These are phyloP conservation scores for Ranitomeya imitator DNA, from an alignment of 2,113 vertebrate genomes.

Conservation along the genomic window DNA sequence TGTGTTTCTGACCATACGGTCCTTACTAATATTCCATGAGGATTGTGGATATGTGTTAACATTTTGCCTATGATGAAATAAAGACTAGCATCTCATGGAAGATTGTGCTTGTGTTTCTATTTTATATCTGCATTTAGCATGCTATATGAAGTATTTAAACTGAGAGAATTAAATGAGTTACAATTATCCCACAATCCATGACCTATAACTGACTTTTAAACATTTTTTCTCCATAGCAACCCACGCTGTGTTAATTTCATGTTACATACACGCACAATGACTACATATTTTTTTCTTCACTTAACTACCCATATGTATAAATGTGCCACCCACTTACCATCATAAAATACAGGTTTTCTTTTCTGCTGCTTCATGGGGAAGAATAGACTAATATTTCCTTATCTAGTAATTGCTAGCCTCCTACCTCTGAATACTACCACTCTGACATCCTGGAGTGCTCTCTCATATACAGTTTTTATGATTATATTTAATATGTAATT, in stretches of 20 bases:
- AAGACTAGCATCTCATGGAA: no score
- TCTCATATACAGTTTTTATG: conserved; percentile 28
- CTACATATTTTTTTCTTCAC: conserved; percentile 26
- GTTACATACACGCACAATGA: conserved; percentile 38
- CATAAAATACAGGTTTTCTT: conserved; percentile 34
- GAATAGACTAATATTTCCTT: conserved; percentile 53
- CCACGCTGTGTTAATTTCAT: conserved; percentile 24
- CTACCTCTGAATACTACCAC: conserved; percentile 30
- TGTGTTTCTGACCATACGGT: no score
- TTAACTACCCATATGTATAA: conserved; percentile 50
- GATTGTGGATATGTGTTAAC: no score
- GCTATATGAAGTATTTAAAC: not conserved
- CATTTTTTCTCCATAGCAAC: conserved; percentile 18
- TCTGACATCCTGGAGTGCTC: conserved; percentile 10
- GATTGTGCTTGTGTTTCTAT: no score
- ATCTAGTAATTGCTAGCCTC: conserved; percentile 54
- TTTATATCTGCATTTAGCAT: not conserved
- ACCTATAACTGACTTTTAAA: not conserved
- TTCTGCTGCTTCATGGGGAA: conserved; percentile 37
- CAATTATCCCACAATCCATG: not conserved
- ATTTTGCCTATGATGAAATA: no score
- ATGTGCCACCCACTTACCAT: conserved; percentile 40
- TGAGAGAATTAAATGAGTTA: not conserved
- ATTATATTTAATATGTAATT: conserved; percentile 54
- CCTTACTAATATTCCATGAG: no score